These are phyloP conservation scores for Coronaproctus castanopsis DNA, from an alignment of 2,888 invertebrate species.

Conservation along the genomic window DNA sequence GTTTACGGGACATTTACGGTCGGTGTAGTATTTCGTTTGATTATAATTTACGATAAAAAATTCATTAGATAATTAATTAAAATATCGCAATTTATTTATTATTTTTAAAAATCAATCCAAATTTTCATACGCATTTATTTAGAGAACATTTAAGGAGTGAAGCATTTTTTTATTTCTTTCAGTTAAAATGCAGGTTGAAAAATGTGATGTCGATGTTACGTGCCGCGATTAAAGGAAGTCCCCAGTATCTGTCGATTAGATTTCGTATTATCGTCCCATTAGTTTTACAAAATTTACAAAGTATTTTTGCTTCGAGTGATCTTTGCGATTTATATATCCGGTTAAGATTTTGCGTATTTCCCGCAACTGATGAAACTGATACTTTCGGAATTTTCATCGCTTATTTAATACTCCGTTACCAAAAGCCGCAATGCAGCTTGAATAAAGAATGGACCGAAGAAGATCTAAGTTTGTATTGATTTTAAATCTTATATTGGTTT, in stretches of 20 bases:
- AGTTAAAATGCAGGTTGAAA: slow-evolving; percentile 26
- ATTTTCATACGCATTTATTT: too few relatives aligned
- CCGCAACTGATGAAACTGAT: slow-evolving; percentile 10
- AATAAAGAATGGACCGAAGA: slow-evolving; percentile 57
- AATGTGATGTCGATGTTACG: slow-evolving; percentile 32
- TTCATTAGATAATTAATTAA: too few relatives aligned
- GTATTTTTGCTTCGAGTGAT: slow-evolving; percentile 54
- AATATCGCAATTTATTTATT: too few relatives aligned
- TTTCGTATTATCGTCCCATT: slow-evolving; percentile 36
- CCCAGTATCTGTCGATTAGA: slow-evolving; percentile 30
- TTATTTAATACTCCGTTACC: slow-evolving; percentile 48
- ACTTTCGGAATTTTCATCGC: slow-evolving; percentile 30
- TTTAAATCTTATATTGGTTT: too few relatives aligned
- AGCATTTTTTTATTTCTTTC: slow-evolving; percentile 20
- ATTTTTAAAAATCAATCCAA: too few relatives aligned
- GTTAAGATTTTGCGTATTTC: slow-evolving; percentile 38
- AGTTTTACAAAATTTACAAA: slow-evolving; percentile 42
- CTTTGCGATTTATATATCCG: slow-evolving; percentile 38
- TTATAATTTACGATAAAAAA: too few relatives aligned
- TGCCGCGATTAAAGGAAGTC: slow-evolving; percentile 34
- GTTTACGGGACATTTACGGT: too few relatives aligned
- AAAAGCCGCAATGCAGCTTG: slow-evolving; percentile 61
- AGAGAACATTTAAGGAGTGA: too few relatives aligned
- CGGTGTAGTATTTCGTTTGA: too few relatives aligned
- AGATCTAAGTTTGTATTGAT: slow-evolving; percentile 29